phyloP scores from a whole-genome alignment of 2,113 vertebrate genomes.

The Cebidichthys violaceus region DNA sequence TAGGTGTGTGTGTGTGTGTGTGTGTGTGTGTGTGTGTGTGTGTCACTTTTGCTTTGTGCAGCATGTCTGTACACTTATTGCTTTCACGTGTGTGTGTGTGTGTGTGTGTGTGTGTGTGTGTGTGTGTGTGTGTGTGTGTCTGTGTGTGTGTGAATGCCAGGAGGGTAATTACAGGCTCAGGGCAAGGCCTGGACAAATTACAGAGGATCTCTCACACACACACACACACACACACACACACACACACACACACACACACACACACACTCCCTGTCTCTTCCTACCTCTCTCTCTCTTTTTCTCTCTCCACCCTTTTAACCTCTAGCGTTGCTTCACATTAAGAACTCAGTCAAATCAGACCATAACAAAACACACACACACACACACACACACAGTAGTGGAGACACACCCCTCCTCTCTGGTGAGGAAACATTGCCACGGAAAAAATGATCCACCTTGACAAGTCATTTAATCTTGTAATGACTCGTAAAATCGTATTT shows the following conservation, averaged over 20 bases:
- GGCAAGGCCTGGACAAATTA: slow-evolving; percentile 80
- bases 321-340: slow-evolving; percentile 46
- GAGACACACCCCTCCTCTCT: slow-evolving; percentile 12
- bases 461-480: slow-evolving; percentile 3
- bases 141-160: slow-evolving; percentile 47
- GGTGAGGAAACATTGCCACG: slow-evolving; percentile 24
- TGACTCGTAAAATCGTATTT: slow-evolving; percentile 30
- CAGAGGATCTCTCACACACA: slow-evolving; percentile 65
- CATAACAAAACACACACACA: slow-evolving; percentile 40
- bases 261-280: slow-evolving; percentile 45
- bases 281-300: slow-evolving; percentile 32
- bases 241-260: slow-evolving; percentile 21
- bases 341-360: slow-evolving; percentile 47
- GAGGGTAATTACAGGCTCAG: slow-evolving; percentile 81
- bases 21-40: slow-evolving; percentile 31
- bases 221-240: slow-evolving; percentile 22
- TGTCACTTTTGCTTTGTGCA: slow-evolving; percentile 65
- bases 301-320: slow-evolving; percentile 62
- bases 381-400: neutral
- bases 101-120: slow-evolving; percentile 47
- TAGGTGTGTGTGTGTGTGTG: slow-evolving; percentile 1
- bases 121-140: slow-evolving; percentile 50
- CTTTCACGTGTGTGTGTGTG: slow-evolving; percentile 50
- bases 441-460: slow-evolving; percentile 14
- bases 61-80: slow-evolving; percentile 43